Base-by-base conservation (phyloP, 1,140 invertebrate genomes). In the Zelostemma sp. region DNA sequence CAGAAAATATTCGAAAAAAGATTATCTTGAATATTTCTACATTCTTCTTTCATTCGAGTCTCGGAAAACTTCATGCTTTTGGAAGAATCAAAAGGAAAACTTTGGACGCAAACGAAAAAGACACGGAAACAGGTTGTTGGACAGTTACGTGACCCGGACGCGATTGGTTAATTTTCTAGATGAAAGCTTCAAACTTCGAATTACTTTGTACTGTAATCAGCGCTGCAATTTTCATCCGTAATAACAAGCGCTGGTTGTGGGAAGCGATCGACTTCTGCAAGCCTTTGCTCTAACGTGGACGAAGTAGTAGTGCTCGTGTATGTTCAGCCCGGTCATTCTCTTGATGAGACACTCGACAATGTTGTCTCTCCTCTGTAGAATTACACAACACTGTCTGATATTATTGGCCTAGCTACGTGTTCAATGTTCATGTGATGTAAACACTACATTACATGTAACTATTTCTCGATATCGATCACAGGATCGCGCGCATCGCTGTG, bases 1-100 rank as follows among this genome's bases (percentile, higher is more conserved):
- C 48, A 57, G 65, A 58, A 68, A 75, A 72, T 67, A 64, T 72
- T 48, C 67, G 16, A 56, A 47, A 64, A 64, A 63, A 67, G 74
- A 66, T 79, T 77, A 77, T 76, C 75, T 73, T 50, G 60, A 65
- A 67, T 68, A 56, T 62, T 56, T 61, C 54, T 64, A 63, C 58
- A 57, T 61, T 54, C 64, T 70, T 65, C 62, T 69, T 60, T 60
- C 54, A 64, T 59, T 51, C 28, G 43, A 63, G 67, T 69, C 67
- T 69, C 47, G 57, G 59, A 49, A 61, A 68, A 64, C 60, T 69
- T 69, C 61, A 51, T 64, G 61, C 67, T 69, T 64, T 64, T 61
- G 57, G 51, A 40, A 50, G 53, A 69, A 70, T 61, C 51, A 48
- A 53, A 64, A 70, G 56, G 57, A 61, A 38, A 65, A 70, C 57